A percentile compares a stretch with the other conserved stretches of the same genome.
Conservation (phyloP, 2,888 invertebrate genomes). For the Caenorhabditis sp. region DNA sequence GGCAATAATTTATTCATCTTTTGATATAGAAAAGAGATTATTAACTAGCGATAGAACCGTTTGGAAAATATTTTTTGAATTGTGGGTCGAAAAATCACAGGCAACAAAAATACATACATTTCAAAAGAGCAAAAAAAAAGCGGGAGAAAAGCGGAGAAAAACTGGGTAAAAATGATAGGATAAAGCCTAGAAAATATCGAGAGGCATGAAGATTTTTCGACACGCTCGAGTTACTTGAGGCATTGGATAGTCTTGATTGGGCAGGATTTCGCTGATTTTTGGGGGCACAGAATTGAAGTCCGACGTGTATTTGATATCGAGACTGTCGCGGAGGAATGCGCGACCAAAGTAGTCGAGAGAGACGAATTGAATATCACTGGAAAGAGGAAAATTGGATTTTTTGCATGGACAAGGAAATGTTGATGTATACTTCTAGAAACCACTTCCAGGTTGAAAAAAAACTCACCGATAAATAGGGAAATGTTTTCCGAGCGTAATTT, state of each 20-base stretch:
- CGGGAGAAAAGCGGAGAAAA: neutral
- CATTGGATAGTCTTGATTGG: conserved; percentile 56
- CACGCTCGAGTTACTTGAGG: conserved; percentile 58
- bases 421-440: no score
- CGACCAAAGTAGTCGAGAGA: conserved; percentile 61
- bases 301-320: conserved; percentile 56
- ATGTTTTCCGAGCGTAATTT: conserved; percentile 56
- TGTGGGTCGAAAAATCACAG: neutral
- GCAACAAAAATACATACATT: neutral
- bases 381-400: neutral
- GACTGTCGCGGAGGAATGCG: conserved; percentile 61
- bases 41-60: neutral
- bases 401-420: no score
- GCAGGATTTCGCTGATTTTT: conserved; percentile 57
- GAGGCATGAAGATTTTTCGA: conserved; percentile 63
- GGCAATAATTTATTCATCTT: neutral
- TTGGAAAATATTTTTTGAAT: neutral
- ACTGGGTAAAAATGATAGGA: conserved; percentile 6
- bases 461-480: conserved; percentile 64
- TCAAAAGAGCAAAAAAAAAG: neutral
- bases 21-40: neutral
- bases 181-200: conserved; percentile 52
- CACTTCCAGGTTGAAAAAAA: neutral
- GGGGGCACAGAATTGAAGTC: conserved; percentile 61
- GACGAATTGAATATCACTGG: conserved; percentile 66